Conservation (phyloP, 1,140 invertebrate species). For the Calliopsis andreniformis region DNA sequence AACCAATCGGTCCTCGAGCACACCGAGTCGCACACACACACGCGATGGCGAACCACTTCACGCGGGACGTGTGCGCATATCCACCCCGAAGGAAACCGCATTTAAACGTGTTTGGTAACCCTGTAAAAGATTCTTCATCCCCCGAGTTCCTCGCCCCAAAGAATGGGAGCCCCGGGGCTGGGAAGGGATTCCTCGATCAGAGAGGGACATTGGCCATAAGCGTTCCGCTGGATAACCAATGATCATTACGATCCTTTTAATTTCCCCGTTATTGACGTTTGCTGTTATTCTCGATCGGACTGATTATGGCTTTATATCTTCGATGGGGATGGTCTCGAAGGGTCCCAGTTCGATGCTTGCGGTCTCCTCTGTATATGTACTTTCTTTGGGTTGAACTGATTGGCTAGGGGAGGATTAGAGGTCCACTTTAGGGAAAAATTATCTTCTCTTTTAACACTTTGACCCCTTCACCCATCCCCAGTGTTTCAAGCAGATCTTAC, state of each 20-base stretch:
- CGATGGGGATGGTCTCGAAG: not conserved
- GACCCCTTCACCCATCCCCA: too few species aligned
- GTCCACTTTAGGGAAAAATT: too few species aligned
- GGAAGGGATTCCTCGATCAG: not conserved
- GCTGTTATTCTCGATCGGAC: not conserved
- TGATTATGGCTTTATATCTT: not conserved
- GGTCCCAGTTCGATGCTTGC: too few species aligned
- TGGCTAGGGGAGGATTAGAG: too few species aligned
- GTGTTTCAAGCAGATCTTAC: too few species aligned
- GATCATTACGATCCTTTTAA: constrained; percentile 10
- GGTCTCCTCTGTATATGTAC: too few species aligned
- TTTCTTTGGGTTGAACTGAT: too few species aligned
- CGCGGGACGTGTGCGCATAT: constrained; percentile 16
- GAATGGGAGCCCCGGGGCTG: not conserved
- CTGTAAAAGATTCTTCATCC: constrained; percentile 57
- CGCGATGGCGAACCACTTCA: not conserved
- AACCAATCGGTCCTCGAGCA: constrained; percentile 40
- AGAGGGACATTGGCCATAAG: constrained; percentile 1
- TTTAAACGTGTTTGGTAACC: constrained; percentile 58
- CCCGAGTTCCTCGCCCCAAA: not conserved
- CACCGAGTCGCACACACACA: constrained; percentile 1
- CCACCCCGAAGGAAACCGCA: constrained; percentile 39
- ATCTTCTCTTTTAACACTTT: too few species aligned
- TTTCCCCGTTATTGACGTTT: constrained; percentile 5
- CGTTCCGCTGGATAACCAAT: not conserved